Evolutionary conservation across 2,797 vertebrate species (phyloP), one percentile per base, ranked within the genome.

Genomic region (Uromys caudimaculatus): DNA sequence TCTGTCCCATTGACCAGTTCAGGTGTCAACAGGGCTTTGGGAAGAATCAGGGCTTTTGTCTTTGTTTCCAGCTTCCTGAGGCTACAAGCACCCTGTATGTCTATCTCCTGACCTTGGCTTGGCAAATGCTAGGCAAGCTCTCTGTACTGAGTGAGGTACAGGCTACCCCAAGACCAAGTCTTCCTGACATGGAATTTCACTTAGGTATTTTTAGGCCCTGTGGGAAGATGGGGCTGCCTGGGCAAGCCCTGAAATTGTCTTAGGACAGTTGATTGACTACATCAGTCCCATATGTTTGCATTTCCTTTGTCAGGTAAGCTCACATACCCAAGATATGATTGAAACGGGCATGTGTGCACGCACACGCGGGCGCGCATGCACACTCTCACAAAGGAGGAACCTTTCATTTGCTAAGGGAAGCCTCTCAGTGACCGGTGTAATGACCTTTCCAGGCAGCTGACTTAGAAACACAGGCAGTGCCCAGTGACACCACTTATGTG

Each of bases 151-250:
- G n/a, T n/a, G 27, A 86, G n/a, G 35, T 52, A 64, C n/a, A 76
- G 1, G 47, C 32, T 50, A 86, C 64, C n/a, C 29, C 50, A 9
- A 27, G n/a, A 6, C 32, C 24, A 24, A 27, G 24, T 7, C 44
- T 52, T 44, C 7, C 84, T 38, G 67, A 56, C 32, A 35, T 17
- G 1, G 67, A 7, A 44, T 10, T 11, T 88, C 32, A 64, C 32
- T 13, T 23, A 12, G 14, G 13, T 27, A 2, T 0, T 6, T 54
- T 2, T 23, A 32, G 47, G 3, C 11, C 44, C n/a, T 24, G 21
- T 7, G 54, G n/a, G 8, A 23, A 1, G 7, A 5, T 0, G 0
- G 23, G 4, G 6, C 7, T 38, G 0, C 16, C 32, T 4, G 23
- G 35, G 14, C 2, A 7, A 52, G n/a, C 44, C 69, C 24, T 71